Evolutionary conservation across 2,113 vertebrate species (phyloP).

Genomic region (Ophiodon elongatus): DNA sequence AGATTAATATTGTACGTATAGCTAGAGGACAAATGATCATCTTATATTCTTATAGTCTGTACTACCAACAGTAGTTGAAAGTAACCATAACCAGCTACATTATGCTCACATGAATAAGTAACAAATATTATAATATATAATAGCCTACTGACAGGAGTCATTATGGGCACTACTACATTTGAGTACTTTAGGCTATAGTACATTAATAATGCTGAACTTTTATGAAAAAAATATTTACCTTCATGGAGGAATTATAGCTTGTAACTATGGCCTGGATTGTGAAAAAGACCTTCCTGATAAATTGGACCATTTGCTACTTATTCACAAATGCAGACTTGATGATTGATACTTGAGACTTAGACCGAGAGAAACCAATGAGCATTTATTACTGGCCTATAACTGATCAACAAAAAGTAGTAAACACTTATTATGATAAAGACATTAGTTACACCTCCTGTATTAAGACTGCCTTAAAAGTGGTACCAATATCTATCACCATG

Average conservation of each 20-base stretch:
- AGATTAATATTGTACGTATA: not conserved
- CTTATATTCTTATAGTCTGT: not conserved
- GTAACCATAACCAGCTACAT: not conserved
- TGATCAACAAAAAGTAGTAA: not conserved
- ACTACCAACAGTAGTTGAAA: not conserved
- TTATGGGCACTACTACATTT: not conserved
- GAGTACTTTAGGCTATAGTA: not conserved
- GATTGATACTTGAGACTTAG: not conserved
- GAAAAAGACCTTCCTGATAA: not conserved
- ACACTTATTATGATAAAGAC: not conserved
- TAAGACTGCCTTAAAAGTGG: not conserved
- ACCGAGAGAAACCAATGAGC: not conserved
- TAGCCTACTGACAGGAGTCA: not conserved
- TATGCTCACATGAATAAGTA: not conserved
- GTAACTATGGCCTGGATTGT: not conserved
- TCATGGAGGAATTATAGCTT: not conserved
- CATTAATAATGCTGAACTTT: not conserved
- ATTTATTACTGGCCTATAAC: not conserved
- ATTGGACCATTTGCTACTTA: not conserved
- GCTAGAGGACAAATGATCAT: not conserved
- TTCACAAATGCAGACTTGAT: not conserved
- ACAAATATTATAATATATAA: not conserved
- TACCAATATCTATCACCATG: not conserved
- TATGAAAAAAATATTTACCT: not conserved
- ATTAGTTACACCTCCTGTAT: not conserved